phyloP scores from a whole-genome alignment of 2,888 invertebrate species.

The Parascotia fuliginaria region DNA sequence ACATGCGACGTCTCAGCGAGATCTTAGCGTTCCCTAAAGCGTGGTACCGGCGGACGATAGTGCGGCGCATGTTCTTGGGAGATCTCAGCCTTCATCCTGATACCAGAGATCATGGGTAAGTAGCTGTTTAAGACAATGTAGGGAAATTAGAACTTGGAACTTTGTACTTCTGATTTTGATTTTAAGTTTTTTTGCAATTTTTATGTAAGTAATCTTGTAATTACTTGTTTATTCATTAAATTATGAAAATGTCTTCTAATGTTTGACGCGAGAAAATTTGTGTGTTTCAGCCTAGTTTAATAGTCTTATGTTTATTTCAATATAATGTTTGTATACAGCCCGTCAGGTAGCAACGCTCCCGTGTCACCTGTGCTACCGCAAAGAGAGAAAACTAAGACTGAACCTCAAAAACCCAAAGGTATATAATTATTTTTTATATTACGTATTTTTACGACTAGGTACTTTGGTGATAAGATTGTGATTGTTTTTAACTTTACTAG shows the following conservation, averaged over 20 bases:
- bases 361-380: conserved; percentile 76
- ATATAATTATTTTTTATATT: neutral
- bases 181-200: too few species aligned
- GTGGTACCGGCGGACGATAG: conserved; percentile 98
- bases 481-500: too few species aligned
- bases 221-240: too few species aligned
- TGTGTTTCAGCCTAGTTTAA: too few species aligned
- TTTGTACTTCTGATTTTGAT: too few species aligned
- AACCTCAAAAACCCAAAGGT: conserved; percentile 73
- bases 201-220: too few species aligned
- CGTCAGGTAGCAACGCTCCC: conserved; percentile 59
- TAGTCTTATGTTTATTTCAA: too few species aligned
- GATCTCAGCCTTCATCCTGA: conserved; percentile 90
- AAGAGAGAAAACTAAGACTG: conserved; percentile 76
- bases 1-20: conserved; percentile 98
- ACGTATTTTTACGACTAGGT: too few species aligned
- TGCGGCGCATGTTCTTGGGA: conserved; percentile 96
- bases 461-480: too few species aligned
- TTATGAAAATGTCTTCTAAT: too few species aligned
- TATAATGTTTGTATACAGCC: conserved; percentile 39
- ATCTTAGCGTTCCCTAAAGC: conserved; percentile 99
- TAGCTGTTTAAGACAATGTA: neutral
- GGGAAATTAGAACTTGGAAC: too few species aligned
- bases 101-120: conserved; percentile 29
- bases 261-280: too few species aligned